These are phyloP conservation scores for Tricholaema leucomelas DNA, from an alignment of 2,113 vertebrate genomes.

Conservation along the genomic window DNA sequence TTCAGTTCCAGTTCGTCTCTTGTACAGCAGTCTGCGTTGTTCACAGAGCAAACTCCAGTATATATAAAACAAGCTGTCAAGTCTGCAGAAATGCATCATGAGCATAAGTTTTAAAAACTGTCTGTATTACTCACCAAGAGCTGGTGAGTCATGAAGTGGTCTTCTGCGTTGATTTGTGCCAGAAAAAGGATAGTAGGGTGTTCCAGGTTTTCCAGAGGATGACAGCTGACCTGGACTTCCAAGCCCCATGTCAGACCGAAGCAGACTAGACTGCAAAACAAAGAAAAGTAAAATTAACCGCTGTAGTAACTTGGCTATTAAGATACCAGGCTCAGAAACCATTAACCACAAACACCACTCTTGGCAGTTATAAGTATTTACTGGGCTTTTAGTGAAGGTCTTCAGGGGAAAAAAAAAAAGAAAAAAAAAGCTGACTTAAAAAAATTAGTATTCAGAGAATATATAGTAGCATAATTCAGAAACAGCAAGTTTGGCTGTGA, in stretches of 20 bases:
- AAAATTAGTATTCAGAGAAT: not conserved
- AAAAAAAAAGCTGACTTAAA: not conserved
- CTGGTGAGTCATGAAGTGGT: constrained; percentile 84
- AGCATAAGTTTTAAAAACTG: not conserved
- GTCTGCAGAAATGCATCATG: not conserved
- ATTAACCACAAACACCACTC: not conserved
- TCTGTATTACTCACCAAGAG: constrained; percentile 79
- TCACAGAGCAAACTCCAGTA: not conserved
- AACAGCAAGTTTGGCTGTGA: not conserved
- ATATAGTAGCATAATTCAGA: not conserved
- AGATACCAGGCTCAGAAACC: not conserved
- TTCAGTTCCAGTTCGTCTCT: not conserved
- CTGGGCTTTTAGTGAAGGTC: not conserved
- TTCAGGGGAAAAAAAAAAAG: not conserved
- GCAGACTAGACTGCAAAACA: constrained; percentile 81
- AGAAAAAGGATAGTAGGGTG: constrained; percentile 87
- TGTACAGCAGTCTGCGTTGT: not conserved
- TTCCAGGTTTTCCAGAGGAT: constrained; percentile 86
- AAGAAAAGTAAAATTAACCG: not conserved
- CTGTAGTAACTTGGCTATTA: not conserved
- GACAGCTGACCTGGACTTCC: constrained; percentile 85
- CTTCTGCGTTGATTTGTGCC: constrained; percentile 89
- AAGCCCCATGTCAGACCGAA: constrained; percentile 84
- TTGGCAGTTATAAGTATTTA: not conserved
- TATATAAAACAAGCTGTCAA: not conserved